A percentile compares a stretch with the other conserved stretches of the same genome.
Conservation (phyloP, 2,797 vertebrate genomes). For the Clangula hyemalis region DNA sequence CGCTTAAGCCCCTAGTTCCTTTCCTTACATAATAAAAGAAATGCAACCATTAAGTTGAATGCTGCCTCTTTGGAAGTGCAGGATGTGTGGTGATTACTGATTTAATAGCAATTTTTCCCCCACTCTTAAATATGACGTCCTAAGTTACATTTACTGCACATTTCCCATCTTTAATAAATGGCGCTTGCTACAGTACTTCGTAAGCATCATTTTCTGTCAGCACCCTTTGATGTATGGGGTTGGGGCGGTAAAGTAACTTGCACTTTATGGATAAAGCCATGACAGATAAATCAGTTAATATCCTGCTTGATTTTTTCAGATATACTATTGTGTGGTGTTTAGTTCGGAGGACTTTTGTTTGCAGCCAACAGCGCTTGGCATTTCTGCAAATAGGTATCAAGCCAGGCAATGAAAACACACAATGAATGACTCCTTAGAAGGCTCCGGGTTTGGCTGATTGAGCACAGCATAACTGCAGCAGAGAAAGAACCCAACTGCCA, state of each 20-base stretch:
- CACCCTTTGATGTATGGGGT: background rate
- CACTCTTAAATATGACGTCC: background rate
- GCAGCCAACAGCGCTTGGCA: background rate
- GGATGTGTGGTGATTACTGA: background rate
- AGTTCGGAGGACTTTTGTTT: background rate
- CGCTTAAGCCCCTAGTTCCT: background rate
- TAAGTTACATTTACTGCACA: background rate
- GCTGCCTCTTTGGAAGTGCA: accelerated
- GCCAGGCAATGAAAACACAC: background rate
- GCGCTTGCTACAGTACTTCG: background rate
- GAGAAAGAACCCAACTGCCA: background rate
- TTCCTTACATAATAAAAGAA: background rate
- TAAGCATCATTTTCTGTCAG: background rate
- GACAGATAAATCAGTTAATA: background rate
- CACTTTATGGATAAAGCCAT: background rate
- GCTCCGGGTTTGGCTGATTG: background rate
- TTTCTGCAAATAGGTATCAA: background rate
- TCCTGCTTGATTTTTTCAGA: background rate
- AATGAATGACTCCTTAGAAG: background rate
- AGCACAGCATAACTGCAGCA: background rate
- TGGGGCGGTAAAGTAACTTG: background rate
- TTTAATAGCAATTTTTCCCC: background rate
- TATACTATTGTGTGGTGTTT: background rate
- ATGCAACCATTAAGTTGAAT: accelerated
- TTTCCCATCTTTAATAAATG: background rate